These are phyloP conservation scores for Excalfactoria chinensis DNA, from an alignment of 2,113 vertebrate genomes.

Conservation along the genomic window DNA sequence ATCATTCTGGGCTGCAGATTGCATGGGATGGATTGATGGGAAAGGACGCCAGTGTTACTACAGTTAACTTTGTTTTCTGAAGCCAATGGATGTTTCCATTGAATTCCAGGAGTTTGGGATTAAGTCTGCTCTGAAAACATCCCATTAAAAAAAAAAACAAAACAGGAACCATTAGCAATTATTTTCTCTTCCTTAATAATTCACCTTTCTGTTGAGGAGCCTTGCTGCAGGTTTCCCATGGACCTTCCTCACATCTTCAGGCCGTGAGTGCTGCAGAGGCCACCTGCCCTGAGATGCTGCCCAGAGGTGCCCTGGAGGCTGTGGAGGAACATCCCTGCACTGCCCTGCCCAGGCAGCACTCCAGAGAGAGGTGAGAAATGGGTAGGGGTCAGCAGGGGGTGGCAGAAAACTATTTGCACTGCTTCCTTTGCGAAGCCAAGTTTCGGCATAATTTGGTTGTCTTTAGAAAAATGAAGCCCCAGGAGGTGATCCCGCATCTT, in stretches of 20 bases:
- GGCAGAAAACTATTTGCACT: neutral
- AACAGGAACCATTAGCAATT: neutral
- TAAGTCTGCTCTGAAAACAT: neutral
- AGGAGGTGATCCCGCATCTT: rapidly evolving
- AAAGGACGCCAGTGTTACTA: neutral
- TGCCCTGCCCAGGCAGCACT: rapidly evolving
- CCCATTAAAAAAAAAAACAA: too few species aligned
- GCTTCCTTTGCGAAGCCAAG: neutral
- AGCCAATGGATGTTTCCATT: neutral
- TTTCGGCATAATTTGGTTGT: neutral
- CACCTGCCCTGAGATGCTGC: rapidly evolving
- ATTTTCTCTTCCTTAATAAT: neutral
- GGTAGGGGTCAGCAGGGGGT: neutral
- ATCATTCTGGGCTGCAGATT: neutral
- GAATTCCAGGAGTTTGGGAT: neutral
- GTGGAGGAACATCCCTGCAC: rapidly evolving
- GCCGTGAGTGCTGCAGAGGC: rapidly evolving
- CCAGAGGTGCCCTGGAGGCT: rapidly evolving
- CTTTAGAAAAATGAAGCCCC: neutral
- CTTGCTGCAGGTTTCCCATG: rapidly evolving
- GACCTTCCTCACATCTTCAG: rapidly evolving
- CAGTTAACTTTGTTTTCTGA: neutral
- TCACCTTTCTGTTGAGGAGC: neutral
- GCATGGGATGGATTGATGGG: neutral
- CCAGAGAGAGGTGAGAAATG: too few species aligned